Base-by-base conservation (phyloP, 2,797 vertebrate species). In the Myripristis murdjan region DNA sequence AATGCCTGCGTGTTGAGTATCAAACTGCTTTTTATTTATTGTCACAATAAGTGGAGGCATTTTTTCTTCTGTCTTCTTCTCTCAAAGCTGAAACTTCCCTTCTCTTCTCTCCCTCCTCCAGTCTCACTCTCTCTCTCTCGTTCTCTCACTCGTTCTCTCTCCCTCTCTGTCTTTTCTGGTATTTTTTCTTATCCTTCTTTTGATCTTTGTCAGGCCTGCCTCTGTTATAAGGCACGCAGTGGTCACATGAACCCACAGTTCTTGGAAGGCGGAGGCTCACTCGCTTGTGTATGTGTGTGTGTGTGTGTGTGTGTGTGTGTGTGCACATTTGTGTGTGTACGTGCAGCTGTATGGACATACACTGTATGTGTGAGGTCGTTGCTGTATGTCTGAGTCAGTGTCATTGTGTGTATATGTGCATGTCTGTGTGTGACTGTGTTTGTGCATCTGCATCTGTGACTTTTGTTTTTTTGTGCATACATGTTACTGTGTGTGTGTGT, bases 211-310 rank as follows among this genome's bases (percentile, higher is more conserved):
- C 63, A 72, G 61, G 67, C 76, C 83, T 64, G 70, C 73, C 82
- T 83, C 62, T 79, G 64, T 77, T 79, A 41, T 39, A 73, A 82
- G 55, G 73, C 82, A 79, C 70, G 62, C 81, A 67, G 47, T 52
- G 64, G 72, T 84, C 87, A 87, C 81, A 74, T 86, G 85, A 85
- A 78, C 28, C 46, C 10, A 16, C 64, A 67, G 55, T 58, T 82
- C 46, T 73, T 20, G 54, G 15, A 55, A 65, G 61, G 71, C n/a
- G 39, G 66, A 61, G 41, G 64, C 63, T 39, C 1, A 60, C 48
- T 66, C 41, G 72, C 8, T 14, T 11, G 12, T 12, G 4, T 77
- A 62, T 33, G 20, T 43, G 55, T 18, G 24, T 64, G 55, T 56
- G 26, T 23, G 35, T 18, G 39, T 15, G 28, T 31, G 26, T 22